Evolutionary conservation across 2,888 invertebrate species (phyloP).

Genomic region (Drosophila limbata): DNA sequence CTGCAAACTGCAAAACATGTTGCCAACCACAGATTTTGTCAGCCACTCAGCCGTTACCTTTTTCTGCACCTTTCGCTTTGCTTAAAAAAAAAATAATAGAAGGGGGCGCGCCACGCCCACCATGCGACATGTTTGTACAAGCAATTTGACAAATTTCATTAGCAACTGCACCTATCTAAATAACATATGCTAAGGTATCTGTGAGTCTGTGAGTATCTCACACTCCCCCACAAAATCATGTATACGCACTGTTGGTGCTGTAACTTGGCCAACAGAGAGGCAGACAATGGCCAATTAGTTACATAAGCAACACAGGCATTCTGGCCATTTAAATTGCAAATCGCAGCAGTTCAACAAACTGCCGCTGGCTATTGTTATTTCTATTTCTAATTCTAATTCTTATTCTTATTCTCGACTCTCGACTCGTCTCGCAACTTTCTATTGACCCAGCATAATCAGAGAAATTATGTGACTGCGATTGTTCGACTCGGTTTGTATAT

Average conservation of each 20-base stretch:
- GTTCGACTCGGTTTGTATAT: constrained; percentile 49
- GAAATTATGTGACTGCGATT: constrained; percentile 24
- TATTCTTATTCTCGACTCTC: background rate
- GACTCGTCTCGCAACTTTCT: constrained; percentile 71
- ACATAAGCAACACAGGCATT: constrained; percentile 35
- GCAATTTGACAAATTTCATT: constrained; percentile 78
- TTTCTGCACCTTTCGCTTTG: constrained; percentile 71
- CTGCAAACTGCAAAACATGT: constrained; percentile 12
- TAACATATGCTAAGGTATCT: background rate
- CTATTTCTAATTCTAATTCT: background rate
- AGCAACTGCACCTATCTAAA: constrained; percentile 62
- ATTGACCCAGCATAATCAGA: constrained; percentile 54
- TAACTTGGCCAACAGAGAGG: background rate
- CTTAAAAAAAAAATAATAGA: background rate
- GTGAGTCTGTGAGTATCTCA: background rate
- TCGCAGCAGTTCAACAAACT: constrained; percentile 57
- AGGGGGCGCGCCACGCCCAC: constrained; percentile 51
- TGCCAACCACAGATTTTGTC: constrained; percentile 37
- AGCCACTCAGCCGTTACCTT: constrained; percentile 69
- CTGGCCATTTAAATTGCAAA: constrained; percentile 54
- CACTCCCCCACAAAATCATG: constrained; percentile 31
- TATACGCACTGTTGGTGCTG: constrained; percentile 15
- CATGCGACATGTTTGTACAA: constrained; percentile 46
- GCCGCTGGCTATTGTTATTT: background rate
- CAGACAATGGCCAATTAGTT: constrained; percentile 41